phyloP scores from a whole-genome alignment of 2,797 vertebrate genomes.

The Salarias fasciatus region DNA sequence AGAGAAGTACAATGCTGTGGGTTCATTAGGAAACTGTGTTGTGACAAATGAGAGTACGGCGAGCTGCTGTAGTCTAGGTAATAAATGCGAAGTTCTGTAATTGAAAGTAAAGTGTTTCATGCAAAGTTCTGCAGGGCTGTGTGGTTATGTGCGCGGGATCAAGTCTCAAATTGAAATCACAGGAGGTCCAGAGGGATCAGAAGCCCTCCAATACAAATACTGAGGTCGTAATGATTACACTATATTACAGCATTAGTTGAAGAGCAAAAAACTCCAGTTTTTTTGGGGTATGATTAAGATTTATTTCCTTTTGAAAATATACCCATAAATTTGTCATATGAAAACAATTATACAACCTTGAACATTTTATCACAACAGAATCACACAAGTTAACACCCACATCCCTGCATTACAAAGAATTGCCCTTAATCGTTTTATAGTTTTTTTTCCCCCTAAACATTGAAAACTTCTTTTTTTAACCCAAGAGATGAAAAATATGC shows the following conservation, averaged over 20 bases:
- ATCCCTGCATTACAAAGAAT: slow-evolving; percentile 81
- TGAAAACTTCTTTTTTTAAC: slow-evolving; percentile 75
- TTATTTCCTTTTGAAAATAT: slow-evolving; percentile 89
- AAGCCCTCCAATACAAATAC: no score
- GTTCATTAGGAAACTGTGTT: no score
- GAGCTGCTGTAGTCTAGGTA: no score
- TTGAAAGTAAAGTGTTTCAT: no score
- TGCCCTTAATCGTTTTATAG: slow-evolving; percentile 70
- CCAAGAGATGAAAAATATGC: slow-evolving; percentile 26
- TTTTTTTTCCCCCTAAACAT: slow-evolving; percentile 60
- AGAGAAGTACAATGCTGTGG: no score
- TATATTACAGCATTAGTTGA: no score
- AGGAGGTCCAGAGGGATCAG: no score
- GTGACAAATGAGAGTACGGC: no score
- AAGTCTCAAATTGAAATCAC: no score
- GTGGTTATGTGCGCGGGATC: no score
- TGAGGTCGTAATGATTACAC: not conserved
- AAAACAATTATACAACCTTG: slow-evolving; percentile 86
- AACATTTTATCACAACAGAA: slow-evolving; percentile 86
- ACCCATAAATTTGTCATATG: slow-evolving; percentile 86
- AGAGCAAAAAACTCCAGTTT: slow-evolving; percentile 23
- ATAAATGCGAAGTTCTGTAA: no score
- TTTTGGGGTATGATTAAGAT: slow-evolving; percentile 80
- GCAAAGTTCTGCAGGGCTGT: no score
- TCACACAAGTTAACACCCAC: slow-evolving; percentile 80